A percentile compares a stretch with the other conserved stretches of the same genome.
phyloP scores from a whole-genome alignment of 2,113 vertebrate genomes.

The Circaetus gallicus region DNA sequence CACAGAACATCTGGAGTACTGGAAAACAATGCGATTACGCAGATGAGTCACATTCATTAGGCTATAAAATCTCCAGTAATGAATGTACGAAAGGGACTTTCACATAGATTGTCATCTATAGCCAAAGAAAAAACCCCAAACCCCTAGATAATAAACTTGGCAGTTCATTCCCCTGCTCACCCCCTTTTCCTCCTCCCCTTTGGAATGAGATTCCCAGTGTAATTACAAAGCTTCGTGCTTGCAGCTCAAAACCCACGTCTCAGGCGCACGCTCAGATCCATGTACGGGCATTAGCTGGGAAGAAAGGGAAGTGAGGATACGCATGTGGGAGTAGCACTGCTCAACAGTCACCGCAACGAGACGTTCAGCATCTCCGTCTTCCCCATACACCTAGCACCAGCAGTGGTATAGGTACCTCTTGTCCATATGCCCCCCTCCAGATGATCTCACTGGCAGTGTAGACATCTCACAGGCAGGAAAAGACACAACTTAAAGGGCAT shows the following conservation, averaged over 20 bases:
- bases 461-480: not conserved
- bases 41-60: conserved; percentile 79
- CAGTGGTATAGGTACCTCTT: not conserved
- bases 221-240: not conserved
- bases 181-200: not conserved
- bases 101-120: conserved; percentile 60
- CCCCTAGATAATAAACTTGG: conserved; percentile 18
- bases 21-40: conserved; percentile 76
- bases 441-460: not conserved
- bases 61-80: conserved; percentile 74
- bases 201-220: conserved; percentile 13
- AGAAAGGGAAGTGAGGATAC: not conserved
- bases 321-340: not conserved
- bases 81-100: conserved; percentile 61
- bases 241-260: not conserved
- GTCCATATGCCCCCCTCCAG: not conserved
- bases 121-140: not conserved
- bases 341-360: not conserved
- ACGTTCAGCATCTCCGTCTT: not conserved
- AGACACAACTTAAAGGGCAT: not conserved
- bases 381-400: not conserved
- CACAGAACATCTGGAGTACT: conserved; percentile 78
- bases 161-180: not conserved
- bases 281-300: not conserved
- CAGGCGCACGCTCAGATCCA: not conserved